Evolutionary conservation across 2,888 invertebrate species (phyloP), one percentile per base, ranked within the genome.

Genomic region (Dendrolimus pini): DNA sequence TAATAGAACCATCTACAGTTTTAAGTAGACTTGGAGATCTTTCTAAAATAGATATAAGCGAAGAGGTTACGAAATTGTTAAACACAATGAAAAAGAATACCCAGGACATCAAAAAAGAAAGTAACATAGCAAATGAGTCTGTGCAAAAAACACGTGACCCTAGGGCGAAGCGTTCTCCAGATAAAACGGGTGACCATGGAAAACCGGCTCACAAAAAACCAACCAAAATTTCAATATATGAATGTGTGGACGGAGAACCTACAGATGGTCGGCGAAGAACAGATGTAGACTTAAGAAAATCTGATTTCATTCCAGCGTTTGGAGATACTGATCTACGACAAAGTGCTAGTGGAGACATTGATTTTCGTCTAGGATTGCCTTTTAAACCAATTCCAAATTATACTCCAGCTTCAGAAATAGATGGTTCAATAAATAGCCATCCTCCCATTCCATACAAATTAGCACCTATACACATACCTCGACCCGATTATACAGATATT

Each of bases 321-420:
- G 93, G 93, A 2, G 94, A 94, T 70, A 93, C 93, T 0, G 94
- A 95, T 78, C 87, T 94, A 58, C 86, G 94, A 55, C 87, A 92
- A 67, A 85, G 84, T 41, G 79, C 81, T 60, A 86, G 89, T 68
- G 91, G 92, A 10, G 96, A 97, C 72, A 93, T 95, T 52, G 97
- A 96, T 83, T 91, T 97, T 63, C 92, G 96, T 41, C 83, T 96
- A 67, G 92, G 93, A 41, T 80, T 95, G 59, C 96, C 96, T 0
- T 96, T 96, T 73, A 96, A 96, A 78, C 93, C 95, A 9, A 93
- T 95, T 55, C 94, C 95, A n/a, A 94, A 95, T 68, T 96, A 96
- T 77, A 93, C 94, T 12, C 96, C 97, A 0, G 96, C 96, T 41
- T 95, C 94, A 0, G 97, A 97, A 89, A 96, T 97, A 62, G 96